These are phyloP conservation scores for Taphrorychus bicolor DNA, from an alignment of 2,888 invertebrate species.

Conservation along the genomic window DNA sequence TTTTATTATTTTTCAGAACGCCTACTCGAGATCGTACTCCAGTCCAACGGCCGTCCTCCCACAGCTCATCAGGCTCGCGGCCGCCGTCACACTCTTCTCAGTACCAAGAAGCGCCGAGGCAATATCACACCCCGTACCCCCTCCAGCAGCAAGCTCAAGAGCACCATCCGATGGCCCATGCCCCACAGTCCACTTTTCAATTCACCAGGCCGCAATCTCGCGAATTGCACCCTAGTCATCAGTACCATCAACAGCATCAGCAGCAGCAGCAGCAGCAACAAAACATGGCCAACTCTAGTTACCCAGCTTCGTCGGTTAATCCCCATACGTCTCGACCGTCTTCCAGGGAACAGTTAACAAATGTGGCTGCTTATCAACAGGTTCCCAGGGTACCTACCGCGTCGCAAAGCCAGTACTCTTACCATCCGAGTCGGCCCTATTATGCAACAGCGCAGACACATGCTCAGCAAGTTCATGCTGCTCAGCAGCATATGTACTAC, in stretches of 20 bases:
- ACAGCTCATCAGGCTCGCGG: slow-evolving; percentile 44
- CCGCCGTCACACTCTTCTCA: slow-evolving; percentile 42
- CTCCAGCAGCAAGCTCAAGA: slow-evolving; percentile 43
- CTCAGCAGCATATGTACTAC: slow-evolving; percentile 5
- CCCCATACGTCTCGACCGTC: slow-evolving; percentile 43
- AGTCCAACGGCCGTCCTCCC: slow-evolving; percentile 50
- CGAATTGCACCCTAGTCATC: slow-evolving; percentile 45
- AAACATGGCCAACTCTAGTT: slow-evolving; percentile 36
- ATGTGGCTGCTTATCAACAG: slow-evolving; percentile 41
- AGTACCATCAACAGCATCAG: slow-evolving; percentile 47
- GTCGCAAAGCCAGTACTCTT: neutral
- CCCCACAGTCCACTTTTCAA: slow-evolving; percentile 41
- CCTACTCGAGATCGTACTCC: slow-evolving; percentile 45
- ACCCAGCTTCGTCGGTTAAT: slow-evolving; percentile 39
- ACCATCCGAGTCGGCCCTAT: slow-evolving; percentile 47
- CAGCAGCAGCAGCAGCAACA: slow-evolving; percentile 47
- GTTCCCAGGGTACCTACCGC: neutral
- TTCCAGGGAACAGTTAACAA: slow-evolving; percentile 45
- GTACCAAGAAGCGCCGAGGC: slow-evolving; percentile 39
- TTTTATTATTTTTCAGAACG: slow-evolving; percentile 20
- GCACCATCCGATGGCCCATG: slow-evolving; percentile 29
- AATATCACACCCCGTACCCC: slow-evolving; percentile 36
- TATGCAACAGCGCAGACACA: slow-evolving; percentile 43
- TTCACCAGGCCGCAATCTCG: slow-evolving; percentile 49
- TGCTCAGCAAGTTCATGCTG: neutral